phyloP scores from a whole-genome alignment of 2,113 vertebrate genomes.

The Oostethus manadensis region DNA sequence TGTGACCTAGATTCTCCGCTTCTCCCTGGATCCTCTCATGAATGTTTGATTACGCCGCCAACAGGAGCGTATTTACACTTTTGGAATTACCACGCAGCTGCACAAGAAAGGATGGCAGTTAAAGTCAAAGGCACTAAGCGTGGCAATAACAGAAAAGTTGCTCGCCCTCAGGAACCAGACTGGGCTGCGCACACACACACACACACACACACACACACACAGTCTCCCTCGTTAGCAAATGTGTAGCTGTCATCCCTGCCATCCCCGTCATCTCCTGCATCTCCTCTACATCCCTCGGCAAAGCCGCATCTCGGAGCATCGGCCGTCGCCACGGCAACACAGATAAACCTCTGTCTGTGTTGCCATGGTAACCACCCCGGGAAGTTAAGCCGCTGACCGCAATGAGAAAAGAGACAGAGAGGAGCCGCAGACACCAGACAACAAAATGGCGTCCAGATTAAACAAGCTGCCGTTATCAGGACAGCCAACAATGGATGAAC shows the following conservation, averaged over 20 bases:
- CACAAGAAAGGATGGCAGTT: slow-evolving; percentile 1
- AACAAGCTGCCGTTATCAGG: slow-evolving; percentile 52
- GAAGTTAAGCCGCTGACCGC: slow-evolving; percentile 60
- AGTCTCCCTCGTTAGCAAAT: neutral
- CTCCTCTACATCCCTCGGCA: slow-evolving; percentile 18
- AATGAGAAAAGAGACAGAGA: slow-evolving; percentile 43
- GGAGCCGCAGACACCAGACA: slow-evolving; percentile 36
- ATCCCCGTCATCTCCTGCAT: slow-evolving; percentile 5
- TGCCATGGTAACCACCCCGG: slow-evolving; percentile 66
- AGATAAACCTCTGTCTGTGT: slow-evolving; percentile 64
- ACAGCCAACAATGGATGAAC: slow-evolving; percentile 50
- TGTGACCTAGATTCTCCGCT: slow-evolving; percentile 71
- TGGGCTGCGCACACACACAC: neutral
- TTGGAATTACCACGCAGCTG: slow-evolving; percentile 54
- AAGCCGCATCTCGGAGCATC: slow-evolving; percentile 51
- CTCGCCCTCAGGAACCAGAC: slow-evolving; percentile 43
- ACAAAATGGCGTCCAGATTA: slow-evolving; percentile 71
- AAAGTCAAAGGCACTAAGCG: slow-evolving; percentile 31
- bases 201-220: slow-evolving; percentile 1
- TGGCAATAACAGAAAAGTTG: slow-evolving; percentile 36
- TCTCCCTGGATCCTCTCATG: slow-evolving; percentile 67
- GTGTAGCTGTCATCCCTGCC: neutral
- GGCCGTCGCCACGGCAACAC: slow-evolving; percentile 59
- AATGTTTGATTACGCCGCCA: slow-evolving; percentile 74
- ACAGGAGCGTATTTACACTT: slow-evolving; percentile 72